Conservation (phyloP, 2,113 vertebrate genomes). For the Uropsilus gracilis region DNA sequence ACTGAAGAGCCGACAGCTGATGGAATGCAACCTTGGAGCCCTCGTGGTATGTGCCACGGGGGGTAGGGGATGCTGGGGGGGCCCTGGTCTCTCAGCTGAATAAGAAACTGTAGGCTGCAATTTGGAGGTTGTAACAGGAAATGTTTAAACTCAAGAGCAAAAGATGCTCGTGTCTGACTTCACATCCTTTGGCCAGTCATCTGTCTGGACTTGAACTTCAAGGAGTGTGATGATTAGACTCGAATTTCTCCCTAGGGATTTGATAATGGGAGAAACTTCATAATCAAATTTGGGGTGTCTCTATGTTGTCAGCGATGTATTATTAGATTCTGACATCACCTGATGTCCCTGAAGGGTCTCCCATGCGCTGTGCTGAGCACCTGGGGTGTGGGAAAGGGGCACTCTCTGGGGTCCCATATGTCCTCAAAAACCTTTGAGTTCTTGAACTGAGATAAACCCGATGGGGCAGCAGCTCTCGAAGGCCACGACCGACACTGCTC, state of each 20-base stretch:
- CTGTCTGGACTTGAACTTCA: conserved; percentile 3
- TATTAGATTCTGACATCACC: not conserved
- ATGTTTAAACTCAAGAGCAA: not conserved
- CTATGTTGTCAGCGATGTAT: not conserved
- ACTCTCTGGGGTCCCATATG: not conserved
- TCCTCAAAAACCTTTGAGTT: not conserved
- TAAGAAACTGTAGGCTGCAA: not conserved
- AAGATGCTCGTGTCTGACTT: not conserved
- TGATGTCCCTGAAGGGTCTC: not conserved
- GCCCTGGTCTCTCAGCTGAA: not conserved
- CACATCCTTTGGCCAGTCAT: not conserved
- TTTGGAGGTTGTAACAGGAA: not conserved
- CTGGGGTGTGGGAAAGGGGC: too few species aligned
- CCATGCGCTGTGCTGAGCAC: not conserved
- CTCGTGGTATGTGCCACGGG: not conserved
- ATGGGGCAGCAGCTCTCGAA: too few species aligned
- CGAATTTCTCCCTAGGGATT: not conserved
- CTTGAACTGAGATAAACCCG: too few species aligned
- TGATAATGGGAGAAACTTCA: not conserved
- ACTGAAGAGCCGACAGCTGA: too few species aligned
- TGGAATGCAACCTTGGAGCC: not conserved
- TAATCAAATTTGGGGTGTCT: not conserved
- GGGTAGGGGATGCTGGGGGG: too few species aligned
- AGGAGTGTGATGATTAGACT: not conserved
- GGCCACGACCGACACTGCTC: too few species aligned